Percentiles rank a stretch among this genome's conserved stretches.
Evolutionary conservation across 2,888 invertebrate genomes (phyloP).

Genomic region (Catocala sponsa): DNA sequence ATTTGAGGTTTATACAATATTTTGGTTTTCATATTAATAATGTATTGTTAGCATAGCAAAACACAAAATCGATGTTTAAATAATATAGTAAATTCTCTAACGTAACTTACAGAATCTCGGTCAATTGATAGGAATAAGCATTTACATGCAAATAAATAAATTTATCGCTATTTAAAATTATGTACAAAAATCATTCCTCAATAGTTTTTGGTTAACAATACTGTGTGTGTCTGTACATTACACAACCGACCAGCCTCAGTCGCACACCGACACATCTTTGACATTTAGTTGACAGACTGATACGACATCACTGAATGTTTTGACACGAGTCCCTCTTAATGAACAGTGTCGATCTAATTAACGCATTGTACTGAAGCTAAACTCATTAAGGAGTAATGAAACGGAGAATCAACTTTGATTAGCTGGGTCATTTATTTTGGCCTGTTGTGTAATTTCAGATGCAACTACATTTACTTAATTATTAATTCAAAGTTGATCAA

Average conservation of each 20-base stretch:
- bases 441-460: conserved; percentile 28
- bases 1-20: too few species aligned
- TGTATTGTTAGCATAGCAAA: too few species aligned
- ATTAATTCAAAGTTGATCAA: conserved; percentile 9
- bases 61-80: too few species aligned
- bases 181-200: too few species aligned
- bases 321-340: conserved; percentile 80
- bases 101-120: too few species aligned
- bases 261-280: conserved; percentile 69
- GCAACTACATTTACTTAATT: conserved; percentile 21
- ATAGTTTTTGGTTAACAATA: conserved; percentile 21
- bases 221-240: conserved; percentile 56
- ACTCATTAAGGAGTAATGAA: conserved; percentile 71
- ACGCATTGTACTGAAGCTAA: conserved; percentile 73
- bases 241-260: conserved; percentile 55
- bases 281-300: conserved; percentile 77
- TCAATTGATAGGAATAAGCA: too few species aligned
- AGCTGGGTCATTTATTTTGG: conserved; percentile 37
- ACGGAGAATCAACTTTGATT: conserved; percentile 54
- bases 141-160: too few species aligned
- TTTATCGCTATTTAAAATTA: too few species aligned
- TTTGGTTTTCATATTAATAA: too few species aligned
- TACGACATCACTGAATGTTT: conserved; percentile 69
- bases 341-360: conserved; percentile 76
- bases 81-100: too few species aligned